These are phyloP conservation scores for Bombus confusus DNA, from an alignment of 1,140 invertebrate genomes.

Conservation along the genomic window DNA sequence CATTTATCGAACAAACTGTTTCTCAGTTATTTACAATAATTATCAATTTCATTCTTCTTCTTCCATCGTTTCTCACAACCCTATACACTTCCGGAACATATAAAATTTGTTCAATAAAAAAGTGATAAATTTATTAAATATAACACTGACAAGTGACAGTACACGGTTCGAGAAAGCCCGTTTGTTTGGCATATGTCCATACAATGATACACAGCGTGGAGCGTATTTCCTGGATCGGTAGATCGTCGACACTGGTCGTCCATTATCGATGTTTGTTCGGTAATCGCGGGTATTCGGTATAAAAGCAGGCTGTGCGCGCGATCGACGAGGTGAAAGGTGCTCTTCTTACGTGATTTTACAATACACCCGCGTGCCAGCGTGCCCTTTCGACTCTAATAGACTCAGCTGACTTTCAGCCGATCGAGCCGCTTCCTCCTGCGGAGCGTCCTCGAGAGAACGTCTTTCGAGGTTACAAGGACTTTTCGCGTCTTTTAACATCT, in stretches of 20 bases:
- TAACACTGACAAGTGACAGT: too few relatives aligned
- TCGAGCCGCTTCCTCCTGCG: slow-evolving; percentile 59
- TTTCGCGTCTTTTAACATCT: background rate
- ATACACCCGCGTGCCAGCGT: slow-evolving; percentile 70
- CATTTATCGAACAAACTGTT: too few relatives aligned
- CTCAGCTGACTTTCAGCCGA: slow-evolving; percentile 33
- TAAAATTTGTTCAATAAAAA: too few relatives aligned
- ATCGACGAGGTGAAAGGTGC: slow-evolving; percentile 75
- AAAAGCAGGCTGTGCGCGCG: slow-evolving; percentile 43
- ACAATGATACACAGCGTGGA: too few relatives aligned
- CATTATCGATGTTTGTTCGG: slow-evolving; percentile 28
- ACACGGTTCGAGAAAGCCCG: too few relatives aligned
- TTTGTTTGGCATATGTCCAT: too few relatives aligned
- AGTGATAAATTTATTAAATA: too few relatives aligned
- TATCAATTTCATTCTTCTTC: background rate
- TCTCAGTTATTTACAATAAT: too few relatives aligned
- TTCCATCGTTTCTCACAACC: background rate
- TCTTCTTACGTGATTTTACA: slow-evolving; percentile 79
- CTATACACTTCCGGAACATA: background rate
- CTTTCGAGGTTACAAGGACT: slow-evolving; percentile 4
- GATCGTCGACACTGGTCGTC: slow-evolving; percentile 26
- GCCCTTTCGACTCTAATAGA: slow-evolving; percentile 72
- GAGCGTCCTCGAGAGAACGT: background rate
- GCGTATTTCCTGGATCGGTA: slow-evolving; percentile 45
- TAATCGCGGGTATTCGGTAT: slow-evolving; percentile 37